phyloP scores from a whole-genome alignment of 2,797 vertebrate species.

The Sorex maritimensis region DNA sequence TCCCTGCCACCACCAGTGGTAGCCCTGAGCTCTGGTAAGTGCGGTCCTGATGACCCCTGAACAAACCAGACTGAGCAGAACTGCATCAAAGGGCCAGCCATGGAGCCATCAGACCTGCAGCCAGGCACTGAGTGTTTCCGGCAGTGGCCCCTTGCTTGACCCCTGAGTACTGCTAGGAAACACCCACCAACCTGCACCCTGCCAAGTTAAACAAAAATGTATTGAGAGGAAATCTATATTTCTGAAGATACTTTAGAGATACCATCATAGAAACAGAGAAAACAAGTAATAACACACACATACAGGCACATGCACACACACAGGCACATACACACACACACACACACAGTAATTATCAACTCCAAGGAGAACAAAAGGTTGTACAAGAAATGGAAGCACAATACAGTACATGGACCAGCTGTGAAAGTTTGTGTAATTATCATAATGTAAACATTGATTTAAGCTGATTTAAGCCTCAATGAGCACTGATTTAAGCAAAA shows the following conservation, averaged over 20 bases:
- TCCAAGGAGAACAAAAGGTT: conserved; percentile 56
- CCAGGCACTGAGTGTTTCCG: no score
- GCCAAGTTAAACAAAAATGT: not conserved
- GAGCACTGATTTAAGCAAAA: conserved; percentile 31
- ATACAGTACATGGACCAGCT: conserved; percentile 11
- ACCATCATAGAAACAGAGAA: conserved; percentile 40
- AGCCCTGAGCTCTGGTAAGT: no score
- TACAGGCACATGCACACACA: no score
- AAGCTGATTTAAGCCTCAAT: conserved; percentile 22
- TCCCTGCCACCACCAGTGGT: no score
- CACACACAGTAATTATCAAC: conserved; percentile 44
- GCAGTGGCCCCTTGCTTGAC: no score
- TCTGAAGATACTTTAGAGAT: not conserved
- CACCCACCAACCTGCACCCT: no score
- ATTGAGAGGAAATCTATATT: not conserved
- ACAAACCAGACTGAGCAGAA: no score
- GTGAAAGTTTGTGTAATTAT: conserved; percentile 53
- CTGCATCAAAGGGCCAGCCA: no score
- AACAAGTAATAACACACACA: conserved; percentile 38
- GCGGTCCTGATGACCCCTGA: no score
- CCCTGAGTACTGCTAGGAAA: no score
- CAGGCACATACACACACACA: no score
- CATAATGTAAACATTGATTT: conserved; percentile 48
- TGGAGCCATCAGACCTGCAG: no score
- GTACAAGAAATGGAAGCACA: conserved; percentile 23